phyloP scores from a whole-genome alignment of 2,888 invertebrate species.

The Fragum fragum region DNA sequence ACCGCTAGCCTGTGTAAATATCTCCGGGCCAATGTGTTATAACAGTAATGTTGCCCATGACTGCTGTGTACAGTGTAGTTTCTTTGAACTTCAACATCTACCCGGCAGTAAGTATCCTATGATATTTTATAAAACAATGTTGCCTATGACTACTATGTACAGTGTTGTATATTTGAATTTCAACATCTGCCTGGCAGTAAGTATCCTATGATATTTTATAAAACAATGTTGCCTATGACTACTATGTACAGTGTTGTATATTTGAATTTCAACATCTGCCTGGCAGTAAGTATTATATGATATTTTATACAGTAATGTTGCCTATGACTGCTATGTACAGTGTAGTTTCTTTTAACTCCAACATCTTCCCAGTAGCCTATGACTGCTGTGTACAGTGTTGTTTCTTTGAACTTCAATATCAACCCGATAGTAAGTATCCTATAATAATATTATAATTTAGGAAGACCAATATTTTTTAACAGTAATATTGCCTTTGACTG shows the following conservation, averaged over 20 bases:
- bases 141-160: constrained; percentile 13
- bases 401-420: background rate
- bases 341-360: constrained; percentile 4
- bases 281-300: constrained; percentile 26
- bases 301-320: constrained; percentile 19
- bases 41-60: constrained; percentile 5
- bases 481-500: constrained; percentile 7
- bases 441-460: no score
- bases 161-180: constrained; percentile 15
- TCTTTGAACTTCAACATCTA: background rate
- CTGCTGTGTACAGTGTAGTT: constrained; percentile 28
- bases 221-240: constrained; percentile 6
- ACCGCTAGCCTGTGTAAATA: constrained; percentile 23
- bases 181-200: constrained; percentile 19
- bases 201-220: constrained; percentile 28
- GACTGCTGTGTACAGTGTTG: constrained; percentile 32
- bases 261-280: constrained; percentile 5
- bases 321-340: constrained; percentile 21
- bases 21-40: constrained; percentile 19
- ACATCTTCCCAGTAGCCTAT: constrained; percentile 6
- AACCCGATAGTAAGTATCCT: constrained; percentile 22
- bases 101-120: constrained; percentile 28
- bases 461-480: no score
- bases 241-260: constrained; percentile 21
- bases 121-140: constrained; percentile 21